Conservation (phyloP, 2,888 invertebrate species). For the Ophraella communa region DNA sequence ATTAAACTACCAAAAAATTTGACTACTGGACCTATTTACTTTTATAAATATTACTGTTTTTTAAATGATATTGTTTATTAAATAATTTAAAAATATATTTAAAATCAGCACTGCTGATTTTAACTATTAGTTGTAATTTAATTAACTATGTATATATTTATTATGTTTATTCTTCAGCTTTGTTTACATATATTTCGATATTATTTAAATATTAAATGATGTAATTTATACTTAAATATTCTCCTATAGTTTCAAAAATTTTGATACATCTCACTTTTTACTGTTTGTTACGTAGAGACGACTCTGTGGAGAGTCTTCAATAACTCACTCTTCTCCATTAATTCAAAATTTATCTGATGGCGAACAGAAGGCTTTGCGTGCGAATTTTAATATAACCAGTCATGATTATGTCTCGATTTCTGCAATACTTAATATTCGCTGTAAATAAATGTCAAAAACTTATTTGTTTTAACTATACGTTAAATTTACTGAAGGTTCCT, state of each 20-base stretch:
- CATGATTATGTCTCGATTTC: constrained; percentile 25
- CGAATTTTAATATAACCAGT: constrained; percentile 28
- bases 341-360: constrained; percentile 32
- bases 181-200: no score
- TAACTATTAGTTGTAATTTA: no score
- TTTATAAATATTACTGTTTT: no score
- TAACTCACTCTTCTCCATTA: constrained; percentile 30
- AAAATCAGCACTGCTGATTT: no score
- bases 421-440: constrained; percentile 20
- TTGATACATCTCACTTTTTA: neutral
- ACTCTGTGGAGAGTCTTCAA: constrained; percentile 18
- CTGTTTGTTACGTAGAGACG: neutral
- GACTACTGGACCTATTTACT: no score
- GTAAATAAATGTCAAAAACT: constrained; percentile 24
- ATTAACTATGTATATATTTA: no score
- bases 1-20: no score
- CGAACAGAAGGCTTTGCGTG: constrained; percentile 30
- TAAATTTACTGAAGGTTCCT: constrained; percentile 4
- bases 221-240: no score
- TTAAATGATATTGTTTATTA: no score
- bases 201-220: no score
- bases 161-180: no score
- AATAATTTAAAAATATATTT: no score
- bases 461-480: neutral
- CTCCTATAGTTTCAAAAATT: neutral